Base-by-base conservation (phyloP, 2,797 vertebrate species). In the Margarornis squamiger region DNA sequence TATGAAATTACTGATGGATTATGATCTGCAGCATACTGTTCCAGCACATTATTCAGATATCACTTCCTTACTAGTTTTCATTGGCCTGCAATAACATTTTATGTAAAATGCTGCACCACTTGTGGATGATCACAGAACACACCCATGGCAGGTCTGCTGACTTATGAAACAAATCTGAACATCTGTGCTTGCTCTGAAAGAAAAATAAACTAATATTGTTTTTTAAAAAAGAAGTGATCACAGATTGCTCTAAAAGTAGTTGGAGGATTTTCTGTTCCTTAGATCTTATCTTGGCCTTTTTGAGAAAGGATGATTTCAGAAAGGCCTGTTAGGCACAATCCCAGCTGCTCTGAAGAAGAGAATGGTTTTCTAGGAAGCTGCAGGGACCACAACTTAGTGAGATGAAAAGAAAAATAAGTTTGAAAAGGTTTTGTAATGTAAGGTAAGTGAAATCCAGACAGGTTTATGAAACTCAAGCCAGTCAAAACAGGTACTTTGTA, bases 181-280 rank as follows among this genome's bases (percentile, higher is more conserved):
- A 92, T 94, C 90, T 95, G 95, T 90, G 51, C 21, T 90, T 93
- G 72, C 85, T 96, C 79, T 83, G 30, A 72, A 97, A 93, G 92
- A 92, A 94, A 96, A 95, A 97, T 87, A 95, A 92, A 85, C 88
- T 55, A 65, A 83, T 93, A 66, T 7, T 94, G 86, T 8, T 89
- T 92, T 73, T 95, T 93, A 74, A 93, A 91, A 39, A 80, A 89
- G 79, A 68, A 57, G 59, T 13, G 41, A 59, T 86, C 88, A 23
- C 80, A 78, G 90, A 72, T 86, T 86, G 83, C 75, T 88, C 82
- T 93, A 41, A 95, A 95, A 96, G 95, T 86, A 94, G 55, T 93
- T 68, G 86, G 70, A 89, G 80, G 91, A 74, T 88, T 95, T 96
- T 96, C 91, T 12, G 0, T 80, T 92, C 78, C 74, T 94, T 88